Evolutionary conservation across 2,888 invertebrate genomes (phyloP).

Genomic region (Linnaemya tessellans): DNA sequence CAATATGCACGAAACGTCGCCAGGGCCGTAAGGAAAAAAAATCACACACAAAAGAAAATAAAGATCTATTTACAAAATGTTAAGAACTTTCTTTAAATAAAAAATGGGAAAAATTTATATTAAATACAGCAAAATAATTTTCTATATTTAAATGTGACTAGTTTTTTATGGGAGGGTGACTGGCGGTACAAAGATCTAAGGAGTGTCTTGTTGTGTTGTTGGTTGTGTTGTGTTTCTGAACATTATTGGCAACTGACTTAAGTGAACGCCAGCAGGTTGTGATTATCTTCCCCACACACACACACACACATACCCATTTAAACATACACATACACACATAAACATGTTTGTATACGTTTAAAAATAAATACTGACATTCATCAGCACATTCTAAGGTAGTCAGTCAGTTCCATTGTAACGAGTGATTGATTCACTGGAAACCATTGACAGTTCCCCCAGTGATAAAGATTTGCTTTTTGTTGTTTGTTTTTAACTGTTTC

Average conservation of each 20-base stretch:
- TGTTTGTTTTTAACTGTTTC: constrained; percentile 63
- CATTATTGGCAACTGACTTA: constrained; percentile 60
- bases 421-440: constrained; percentile 71
- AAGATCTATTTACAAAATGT: constrained; percentile 70
- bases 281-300: constrained; percentile 26
- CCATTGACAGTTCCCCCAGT: constrained; percentile 72
- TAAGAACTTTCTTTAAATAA: constrained; percentile 70
- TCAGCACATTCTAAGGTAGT: constrained; percentile 60
- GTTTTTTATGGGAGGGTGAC: constrained; percentile 41
- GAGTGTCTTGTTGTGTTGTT: constrained; percentile 57
- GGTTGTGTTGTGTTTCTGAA: constrained; percentile 23
- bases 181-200: constrained; percentile 71
- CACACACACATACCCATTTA: constrained; percentile 3
- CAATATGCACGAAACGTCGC: constrained; percentile 68
- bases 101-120: constrained; percentile 40
- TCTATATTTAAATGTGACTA: constrained; percentile 62
- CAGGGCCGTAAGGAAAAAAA: constrained; percentile 59
- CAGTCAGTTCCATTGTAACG: constrained; percentile 63
- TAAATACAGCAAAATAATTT: constrained; percentile 44
- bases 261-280: constrained; percentile 60
- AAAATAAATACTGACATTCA: constrained; percentile 54
- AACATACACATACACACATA: neutral
- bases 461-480: constrained; percentile 58
- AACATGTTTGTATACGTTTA: neutral
- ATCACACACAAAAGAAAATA: constrained; percentile 41